Evolutionary conservation across 2,888 invertebrate genomes (phyloP), one percentile per base, ranked within the genome.

Genomic region (Tetropium fuscum): DNA sequence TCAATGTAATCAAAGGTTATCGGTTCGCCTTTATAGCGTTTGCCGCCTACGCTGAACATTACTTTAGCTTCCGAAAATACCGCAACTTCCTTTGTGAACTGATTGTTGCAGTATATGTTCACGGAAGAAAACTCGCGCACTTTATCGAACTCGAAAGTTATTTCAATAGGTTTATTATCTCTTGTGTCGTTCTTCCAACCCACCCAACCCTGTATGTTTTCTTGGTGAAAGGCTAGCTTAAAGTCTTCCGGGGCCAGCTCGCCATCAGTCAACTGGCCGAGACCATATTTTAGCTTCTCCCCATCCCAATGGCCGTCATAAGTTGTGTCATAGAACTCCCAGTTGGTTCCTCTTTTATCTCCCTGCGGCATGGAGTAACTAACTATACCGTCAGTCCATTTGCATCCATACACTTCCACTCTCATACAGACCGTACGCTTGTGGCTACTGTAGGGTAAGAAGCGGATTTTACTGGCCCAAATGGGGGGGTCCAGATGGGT

Each of bases 281-380:
- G 83, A 0, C 95, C 95, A 8, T 90, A 88, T 32, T 87, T 85
- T 20, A 95, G 84, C 74, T 89, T 88, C 57, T 88, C 89, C 1
- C 88, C 90, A 72, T 89, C 88, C 90, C 92, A 92, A 73, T 89
- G 86, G 0, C 94, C 94, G 81, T 96, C 96, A 83, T 95, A 96
- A 15, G 90, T 89, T 64, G 88, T 87, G 81, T 96, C 96, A 66
- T 89, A 90, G 69, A 96, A 88, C 77, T 94, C 93, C 81, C 93
- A 88, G 44, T 89, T 90, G 69, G 89, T 87, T 66, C 91, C 92
- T 19, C 92, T 86, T 74, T 90, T 89, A 83, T 94, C 92, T 10
- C 95, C 95, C 79, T 94, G 93, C 10, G 93, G 92, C 90, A 95
- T 93, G 43, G 91, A 88, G 83, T 96, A 97, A 60, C 93, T 89